Base-by-base conservation (phyloP, 2,113 vertebrate species). In the Brachyhypopomus occidentalis region DNA sequence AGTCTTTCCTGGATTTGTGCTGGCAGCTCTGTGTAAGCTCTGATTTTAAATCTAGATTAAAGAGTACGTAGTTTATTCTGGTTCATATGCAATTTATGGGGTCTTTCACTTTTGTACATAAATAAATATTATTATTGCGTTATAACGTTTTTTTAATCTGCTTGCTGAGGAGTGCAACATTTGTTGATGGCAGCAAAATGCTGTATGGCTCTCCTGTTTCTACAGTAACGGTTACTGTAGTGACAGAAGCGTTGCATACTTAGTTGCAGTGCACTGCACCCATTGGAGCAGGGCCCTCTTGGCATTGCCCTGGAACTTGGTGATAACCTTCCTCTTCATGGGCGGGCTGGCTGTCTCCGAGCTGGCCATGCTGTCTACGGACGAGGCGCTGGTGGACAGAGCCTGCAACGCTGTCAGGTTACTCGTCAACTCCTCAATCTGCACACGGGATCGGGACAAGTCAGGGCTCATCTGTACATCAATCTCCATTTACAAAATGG, bases 361-460 rank as follows among this genome's bases (percentile, higher is more conserved):
- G 87, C 96, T 95, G 89, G 95, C 93, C 63, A 93, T 88, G 79
- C 96, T 98, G 80, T 98, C 97, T 88, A 98, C 84, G 0, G 98
- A 99, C 34, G 97, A 98, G 0, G 93, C 88, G 3, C 98, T 98
- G 89, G 94, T 91, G 76, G 96, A 96, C 82, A 95, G 27, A 0
- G 94, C 88, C 84, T 96, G 95, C 20, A 98, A 92, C 79, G 95
- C 94, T 16, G 95, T 95, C 48, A 99, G 93, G 84, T 96, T 97
- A 90, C 95, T 97, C 55, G 98, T 98, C 88, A 99, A 74, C 89
- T 99, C 98, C 85, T 99, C 97, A 78, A 99, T 99, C 98, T 99
- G 89, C n/a, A 80, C 52, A 81, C 12, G 34, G 36, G 64, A 76
- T 7, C 1, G 3, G 36, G 14, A 60, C 72, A 14, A 1, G 11